A percentile compares a stretch with the other conserved stretches of the same genome.
Evolutionary conservation across 2,888 invertebrate genomes (phyloP).

Genomic region (Isoperla grammatica): DNA sequence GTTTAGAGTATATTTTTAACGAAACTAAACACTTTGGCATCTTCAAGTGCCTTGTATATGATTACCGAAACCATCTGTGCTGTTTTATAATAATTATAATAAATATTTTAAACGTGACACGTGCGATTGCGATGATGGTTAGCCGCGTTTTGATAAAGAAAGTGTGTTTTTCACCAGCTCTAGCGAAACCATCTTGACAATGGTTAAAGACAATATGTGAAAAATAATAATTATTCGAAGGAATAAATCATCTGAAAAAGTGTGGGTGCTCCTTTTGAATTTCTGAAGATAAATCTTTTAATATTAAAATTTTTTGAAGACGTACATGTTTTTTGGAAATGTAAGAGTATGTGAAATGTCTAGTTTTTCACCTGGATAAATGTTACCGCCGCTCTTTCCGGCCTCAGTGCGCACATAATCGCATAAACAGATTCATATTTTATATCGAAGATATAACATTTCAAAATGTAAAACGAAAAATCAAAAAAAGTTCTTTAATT

Average conservation of each 20-base stretch:
- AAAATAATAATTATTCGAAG: neutral
- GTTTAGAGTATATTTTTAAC: neutral
- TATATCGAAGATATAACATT: neutral
- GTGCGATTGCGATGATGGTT: neutral
- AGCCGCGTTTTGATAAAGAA: neutral
- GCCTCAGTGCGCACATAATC: neutral
- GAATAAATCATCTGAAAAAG: conserved; percentile 6
- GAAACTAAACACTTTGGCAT: neutral
- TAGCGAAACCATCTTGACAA: conserved; percentile 23
- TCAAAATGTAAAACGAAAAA: neutral
- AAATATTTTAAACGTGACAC: neutral
- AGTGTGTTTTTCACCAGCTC: conserved; percentile 18
- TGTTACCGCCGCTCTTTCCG: conserved; percentile 1
- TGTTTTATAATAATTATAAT: neutral
- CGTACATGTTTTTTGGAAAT: neutral
- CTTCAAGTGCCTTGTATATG: conserved; percentile 12
- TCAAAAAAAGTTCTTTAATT: conserved; percentile 5
- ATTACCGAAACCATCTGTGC: neutral
- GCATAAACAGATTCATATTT: conserved; percentile 14
- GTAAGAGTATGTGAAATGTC: conserved; percentile 5
- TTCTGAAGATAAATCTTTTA: neutral
- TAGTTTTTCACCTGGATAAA: conserved; percentile 5
- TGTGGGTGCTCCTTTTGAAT: conserved; percentile 15
- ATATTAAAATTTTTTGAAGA: neutral
- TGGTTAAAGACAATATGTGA: neutral